Conservation (phyloP, 92 coral and sea anemone species). For the Phenganax stokvisi region DNA sequence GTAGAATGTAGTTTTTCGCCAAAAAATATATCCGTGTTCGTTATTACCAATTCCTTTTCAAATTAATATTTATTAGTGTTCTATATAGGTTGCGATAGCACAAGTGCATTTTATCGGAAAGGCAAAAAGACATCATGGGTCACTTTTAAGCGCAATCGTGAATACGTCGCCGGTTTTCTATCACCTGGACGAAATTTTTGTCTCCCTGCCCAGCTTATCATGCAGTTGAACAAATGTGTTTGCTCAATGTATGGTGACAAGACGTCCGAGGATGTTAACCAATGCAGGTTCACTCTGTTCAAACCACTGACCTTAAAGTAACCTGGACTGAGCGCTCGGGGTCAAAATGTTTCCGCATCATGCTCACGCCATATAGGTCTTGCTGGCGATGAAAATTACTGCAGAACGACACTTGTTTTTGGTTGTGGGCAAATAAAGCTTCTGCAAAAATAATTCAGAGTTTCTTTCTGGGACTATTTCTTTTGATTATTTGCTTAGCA, state of each 20-base stretch:
- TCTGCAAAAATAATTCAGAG: no score
- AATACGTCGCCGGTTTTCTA: not conserved
- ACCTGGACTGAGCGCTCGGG: no score
- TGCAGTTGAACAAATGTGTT: not conserved
- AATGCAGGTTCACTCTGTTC: slow-evolving; percentile 45
- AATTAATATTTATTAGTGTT: not conserved
- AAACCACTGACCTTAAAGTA: slow-evolving; percentile 24
- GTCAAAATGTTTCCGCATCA: no score
- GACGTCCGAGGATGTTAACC: slow-evolving; percentile 26
- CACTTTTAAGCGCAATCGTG: not conserved
- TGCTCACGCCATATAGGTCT: no score
- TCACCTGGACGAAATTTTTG: not conserved
- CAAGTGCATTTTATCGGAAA: slow-evolving; percentile 8
- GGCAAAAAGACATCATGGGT: not conserved
- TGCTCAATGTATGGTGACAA: not conserved
- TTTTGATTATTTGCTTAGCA: no score
- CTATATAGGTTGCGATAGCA: slow-evolving; percentile 3
- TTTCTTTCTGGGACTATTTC: no score
- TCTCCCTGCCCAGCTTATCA: not conserved
- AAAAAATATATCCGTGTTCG: no score
- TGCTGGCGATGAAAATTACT: no score
- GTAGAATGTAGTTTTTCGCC: not conserved
- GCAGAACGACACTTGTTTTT: no score
- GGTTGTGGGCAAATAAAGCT: no score
- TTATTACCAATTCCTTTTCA: not conserved